Base-by-base conservation (phyloP, 2,888 invertebrate genomes). In the Colletes collaris region DNA sequence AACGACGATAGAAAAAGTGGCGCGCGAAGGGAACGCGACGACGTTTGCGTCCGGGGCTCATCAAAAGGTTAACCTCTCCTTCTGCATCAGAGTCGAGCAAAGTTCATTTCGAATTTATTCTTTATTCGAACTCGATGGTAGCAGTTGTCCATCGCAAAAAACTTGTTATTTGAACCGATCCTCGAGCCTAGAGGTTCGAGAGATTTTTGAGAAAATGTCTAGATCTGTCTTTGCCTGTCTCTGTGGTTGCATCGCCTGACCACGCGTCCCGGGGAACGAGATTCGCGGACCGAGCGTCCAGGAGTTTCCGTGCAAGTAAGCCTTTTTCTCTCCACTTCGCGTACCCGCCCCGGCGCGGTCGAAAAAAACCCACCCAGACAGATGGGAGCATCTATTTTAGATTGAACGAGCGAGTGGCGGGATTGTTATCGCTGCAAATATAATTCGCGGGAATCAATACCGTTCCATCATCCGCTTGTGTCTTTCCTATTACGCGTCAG, bases 371-470 rank as follows among this genome's bases (percentile, higher is more conserved):
- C 16, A 10, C 40, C 37, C 44, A 46, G 6, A 35, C 55, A 58
- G 62, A 63, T 46, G 6, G 7, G 11, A 64, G 58, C 58, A 64
- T 64, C 52, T 64, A 44, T 75, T 75, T 75, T 19, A 53, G 58
- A 50, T 58, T 50, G 40, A 60, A 56, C 50, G 52, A 58, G 50
- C 55, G 66, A 74, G 60, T 58, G 44, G 11, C 66, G 66, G 46
- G 74, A 74, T 74, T 67, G 70, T 76, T 70, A 70, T 76, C 66
- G 62, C 16, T 13, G 19, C 49, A 46, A 58, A 76, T 79, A 79
- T 79, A 76, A 79, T 79, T 66, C 79, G 13, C 66, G 44, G 46
- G 70, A 63, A 71, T 76, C 76, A 79, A 79, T 79, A 79, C 62
- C 40, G 58, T 67, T 53, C 63, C 67, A 64, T 63, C 70, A 64